Base-by-base conservation (phyloP, 1,140 invertebrate genomes). In the Globodera rostochiensis region DNA sequence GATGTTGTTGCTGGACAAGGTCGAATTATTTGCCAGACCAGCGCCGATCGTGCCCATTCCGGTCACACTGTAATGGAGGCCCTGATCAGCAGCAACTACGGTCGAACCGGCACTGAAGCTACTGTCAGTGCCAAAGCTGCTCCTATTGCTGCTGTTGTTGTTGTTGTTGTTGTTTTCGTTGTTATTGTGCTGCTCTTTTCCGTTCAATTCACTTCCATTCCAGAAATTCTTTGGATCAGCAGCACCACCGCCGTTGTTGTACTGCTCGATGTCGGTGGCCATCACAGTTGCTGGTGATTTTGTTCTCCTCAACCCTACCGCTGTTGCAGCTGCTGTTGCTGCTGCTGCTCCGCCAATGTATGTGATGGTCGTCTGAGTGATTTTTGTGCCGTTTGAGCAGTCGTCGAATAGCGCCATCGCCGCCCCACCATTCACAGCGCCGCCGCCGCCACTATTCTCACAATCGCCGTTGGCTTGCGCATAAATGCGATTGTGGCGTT, bases 321-420 rank as follows among this genome's bases (percentile, higher is more conserved):
- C 1, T 74, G 47, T 46, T 57, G 73, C 7, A 8, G 19, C 71
- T 19, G 50, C 50, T n/a, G 69, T 0, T 49, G 74, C 25, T 25
- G 25, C n/a, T 49, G n/a, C n/a, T 64, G 36, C 69, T 57, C 50
- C 77, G 4, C 77, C 77, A 67, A 78, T 78, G 66, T 78, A 78
- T 45, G 77, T 78, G 25, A 60, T 78, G 4, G 46, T 78, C 11
- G 77, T 66, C 45, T 53, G 50, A 3, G 11, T 66, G 50, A 9
- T 45, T 36, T 13, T 64, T n/a, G 53, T 8, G 53, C 53, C 53
- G 15, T 53, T 53, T 53, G 53, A 53, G 4, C 53, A 11, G 53
- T 15, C 15, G 6, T 53, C 53, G 53, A 53, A 53, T 6, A 19
- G 13, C 57, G 57, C 57, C 57, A 19, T 6, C 15, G 57, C 5